These are phyloP conservation scores for Pogonocichla stellata DNA, from an alignment of 2,113 vertebrate genomes.

Conservation along the genomic window DNA sequence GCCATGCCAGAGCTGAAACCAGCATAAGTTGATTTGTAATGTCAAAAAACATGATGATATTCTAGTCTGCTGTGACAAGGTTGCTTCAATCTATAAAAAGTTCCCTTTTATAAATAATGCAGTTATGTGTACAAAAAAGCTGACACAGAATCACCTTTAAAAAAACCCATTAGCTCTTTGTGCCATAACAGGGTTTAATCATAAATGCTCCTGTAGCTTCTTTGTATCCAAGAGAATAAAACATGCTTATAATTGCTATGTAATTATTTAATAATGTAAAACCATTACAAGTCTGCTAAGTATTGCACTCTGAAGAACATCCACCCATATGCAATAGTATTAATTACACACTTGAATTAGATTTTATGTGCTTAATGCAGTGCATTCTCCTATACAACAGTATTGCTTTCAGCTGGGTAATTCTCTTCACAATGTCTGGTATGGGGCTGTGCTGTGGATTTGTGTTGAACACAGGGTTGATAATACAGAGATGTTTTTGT, in stretches of 20 bases:
- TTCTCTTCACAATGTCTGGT: background rate
- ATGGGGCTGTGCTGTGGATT: background rate
- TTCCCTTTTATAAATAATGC: background rate
- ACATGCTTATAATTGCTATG: background rate
- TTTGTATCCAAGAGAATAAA: background rate
- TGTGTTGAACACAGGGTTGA: background rate
- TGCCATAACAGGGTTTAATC: accelerated
- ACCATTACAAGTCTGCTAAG: background rate
- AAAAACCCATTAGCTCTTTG: background rate
- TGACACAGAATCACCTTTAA: accelerated
- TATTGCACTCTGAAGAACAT: background rate
- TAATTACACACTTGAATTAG: background rate
- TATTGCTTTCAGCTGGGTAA: background rate
- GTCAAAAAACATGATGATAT: background rate
- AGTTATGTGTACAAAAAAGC: background rate
- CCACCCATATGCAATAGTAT: background rate
- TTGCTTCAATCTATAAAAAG: background rate
- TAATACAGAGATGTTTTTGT: background rate
- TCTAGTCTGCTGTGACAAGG: background rate
- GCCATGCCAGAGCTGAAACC: background rate
- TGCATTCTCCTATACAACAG: background rate
- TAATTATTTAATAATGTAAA: background rate
- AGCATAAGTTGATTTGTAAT: background rate
- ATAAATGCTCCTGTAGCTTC: background rate
- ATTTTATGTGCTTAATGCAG: background rate